Base-by-base conservation (phyloP, 2,113 vertebrate genomes). In the Mesitornis unicolor region DNA sequence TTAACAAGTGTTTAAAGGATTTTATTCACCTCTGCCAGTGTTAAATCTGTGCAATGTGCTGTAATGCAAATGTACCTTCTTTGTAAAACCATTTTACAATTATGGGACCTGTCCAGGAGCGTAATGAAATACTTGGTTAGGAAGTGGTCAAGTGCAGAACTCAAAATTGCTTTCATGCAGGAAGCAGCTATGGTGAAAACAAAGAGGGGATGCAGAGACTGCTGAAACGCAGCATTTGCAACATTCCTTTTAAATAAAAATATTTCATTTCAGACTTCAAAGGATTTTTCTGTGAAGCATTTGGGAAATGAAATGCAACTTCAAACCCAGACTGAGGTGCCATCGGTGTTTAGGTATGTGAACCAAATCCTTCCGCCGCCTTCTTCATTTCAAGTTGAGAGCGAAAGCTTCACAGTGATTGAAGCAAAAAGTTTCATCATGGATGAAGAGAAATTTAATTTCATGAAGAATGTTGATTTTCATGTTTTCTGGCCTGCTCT, bases 1-100 rank as follows among this genome's bases (percentile, higher is more conserved):
- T 95, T 96, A 96, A 96, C 74, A 95, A 61, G 54, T 71, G 74
- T 65, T 85, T 91, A 88, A 92, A 65, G 79, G 48, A 29, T 78
- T 93, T 94, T 93, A 85, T 93, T 87, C 86, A 81, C 47, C 38
- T 40, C 2, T 71, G 57, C 54, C 50, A 42, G 73, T 56, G 74
- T 86, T 67, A 59, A 77, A 81, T n/a, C 74, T 78, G n/a, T 82
- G 65, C 89, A 53, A 31, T 33, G 69, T 42, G 59, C 69, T 92
- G 88, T 31, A 48, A 80, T 87, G 81, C 56, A 68, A 80, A 85
- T 29, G 24, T n/a, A 40, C 45, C 40, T 70, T 42, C 77, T 19
- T 40, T 84, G n/a, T 40, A 79, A 51, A 95, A 65, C 56, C 5
- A 3, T 29, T 94, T 47, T 65, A 42, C 38, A 50, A 13, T 43